Evolutionary conservation across 2,113 vertebrate species (phyloP).

Genomic region (Vulpes vulpes): DNA sequence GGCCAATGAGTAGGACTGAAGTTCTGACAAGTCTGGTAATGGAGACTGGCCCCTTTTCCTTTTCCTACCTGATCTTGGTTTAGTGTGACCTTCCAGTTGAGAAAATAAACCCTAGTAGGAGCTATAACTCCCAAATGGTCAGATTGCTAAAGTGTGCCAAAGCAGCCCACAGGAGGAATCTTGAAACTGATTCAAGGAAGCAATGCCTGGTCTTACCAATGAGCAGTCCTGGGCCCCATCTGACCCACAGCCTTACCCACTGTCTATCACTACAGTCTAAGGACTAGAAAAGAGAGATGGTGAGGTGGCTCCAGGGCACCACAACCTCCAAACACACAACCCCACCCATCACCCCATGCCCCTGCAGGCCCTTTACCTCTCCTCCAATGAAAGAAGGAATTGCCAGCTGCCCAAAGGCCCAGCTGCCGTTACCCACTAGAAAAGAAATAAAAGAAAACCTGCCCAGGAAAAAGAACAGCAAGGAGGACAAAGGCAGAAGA

Average conservation of each 20-base stretch:
- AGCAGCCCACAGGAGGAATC: background rate
- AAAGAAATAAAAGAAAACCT: background rate
- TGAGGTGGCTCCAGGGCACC: background rate
- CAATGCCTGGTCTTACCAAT: background rate
- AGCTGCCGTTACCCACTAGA: background rate
- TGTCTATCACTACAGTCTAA: background rate
- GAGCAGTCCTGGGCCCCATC: background rate
- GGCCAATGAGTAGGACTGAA: background rate
- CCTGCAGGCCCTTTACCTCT: background rate
- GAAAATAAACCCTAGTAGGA: background rate
- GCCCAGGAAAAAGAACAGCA: background rate
- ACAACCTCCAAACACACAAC: background rate
- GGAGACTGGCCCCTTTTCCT: background rate
- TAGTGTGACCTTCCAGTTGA: background rate
- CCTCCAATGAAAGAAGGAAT: background rate
- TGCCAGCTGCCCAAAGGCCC: background rate
- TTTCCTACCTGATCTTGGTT: background rate
- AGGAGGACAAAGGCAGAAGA: background rate
- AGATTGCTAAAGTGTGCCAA: background rate
- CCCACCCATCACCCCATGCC: fast-evolving
- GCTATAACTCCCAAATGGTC: background rate
- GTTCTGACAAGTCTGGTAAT: background rate
- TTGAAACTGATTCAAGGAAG: background rate
- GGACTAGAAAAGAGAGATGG: background rate
- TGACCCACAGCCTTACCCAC: background rate